A percentile compares a stretch with the other conserved stretches of the same genome.
Conservation (phyloP, 2,888 invertebrate species). For the Drosophila atroscutellata region DNA sequence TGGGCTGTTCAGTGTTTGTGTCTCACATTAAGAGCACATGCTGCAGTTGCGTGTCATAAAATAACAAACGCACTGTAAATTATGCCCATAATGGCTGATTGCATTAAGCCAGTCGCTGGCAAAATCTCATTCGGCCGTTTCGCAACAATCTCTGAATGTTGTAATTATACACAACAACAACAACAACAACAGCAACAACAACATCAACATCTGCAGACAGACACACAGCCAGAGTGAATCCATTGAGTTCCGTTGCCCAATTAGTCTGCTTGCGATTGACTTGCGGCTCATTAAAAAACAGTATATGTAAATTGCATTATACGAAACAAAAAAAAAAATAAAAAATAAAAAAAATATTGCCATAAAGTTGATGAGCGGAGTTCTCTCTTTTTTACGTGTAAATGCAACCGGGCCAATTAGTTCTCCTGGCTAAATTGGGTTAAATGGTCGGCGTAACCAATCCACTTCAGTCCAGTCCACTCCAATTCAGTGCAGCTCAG, state of each 20-base stretch:
- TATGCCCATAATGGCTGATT: conserved; percentile 78
- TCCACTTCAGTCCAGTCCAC: conserved; percentile 23
- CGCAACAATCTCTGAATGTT: conserved; percentile 53
- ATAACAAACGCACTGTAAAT: conserved; percentile 74
- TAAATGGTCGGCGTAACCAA: conserved; percentile 36
- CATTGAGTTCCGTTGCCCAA: conserved; percentile 61
- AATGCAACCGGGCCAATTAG: conserved; percentile 68
- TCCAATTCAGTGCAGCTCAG: conserved; percentile 4
- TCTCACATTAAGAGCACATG: conserved; percentile 70
- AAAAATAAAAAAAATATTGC: conserved; percentile 11
- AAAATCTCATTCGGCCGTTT: conserved; percentile 38
- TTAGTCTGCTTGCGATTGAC: conserved; percentile 75
- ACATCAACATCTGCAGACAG: not conserved
- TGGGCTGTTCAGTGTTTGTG: conserved; percentile 8
- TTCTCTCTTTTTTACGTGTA: conserved; percentile 62
- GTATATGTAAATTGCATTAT: conserved; percentile 75
- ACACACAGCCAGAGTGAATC: not conserved
- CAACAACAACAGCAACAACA: conserved; percentile 15
- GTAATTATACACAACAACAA: conserved; percentile 63
- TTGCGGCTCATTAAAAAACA: conserved; percentile 81
- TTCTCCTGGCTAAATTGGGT: conserved; percentile 55
- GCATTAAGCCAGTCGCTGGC: conserved; percentile 60
- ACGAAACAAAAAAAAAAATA: not conserved
- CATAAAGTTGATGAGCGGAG: conserved; percentile 40
- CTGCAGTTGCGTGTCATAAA: conserved; percentile 73